Evolutionary conservation across 2,888 invertebrate genomes (phyloP).

Genomic region (Strigamia transsilvanica): DNA sequence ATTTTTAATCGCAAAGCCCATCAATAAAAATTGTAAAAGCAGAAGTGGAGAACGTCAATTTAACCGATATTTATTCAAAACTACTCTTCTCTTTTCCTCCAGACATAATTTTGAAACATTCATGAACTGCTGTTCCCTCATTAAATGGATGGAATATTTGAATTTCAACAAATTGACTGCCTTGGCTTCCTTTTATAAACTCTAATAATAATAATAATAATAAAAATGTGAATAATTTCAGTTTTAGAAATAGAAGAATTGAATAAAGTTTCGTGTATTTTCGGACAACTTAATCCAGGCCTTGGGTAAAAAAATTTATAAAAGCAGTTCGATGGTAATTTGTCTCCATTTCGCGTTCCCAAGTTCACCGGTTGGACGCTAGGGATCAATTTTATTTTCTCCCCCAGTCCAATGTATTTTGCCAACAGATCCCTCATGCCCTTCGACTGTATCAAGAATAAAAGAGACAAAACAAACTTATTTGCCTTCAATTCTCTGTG

Average conservation of each 20-base stretch:
- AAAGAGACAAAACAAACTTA: slow-evolving; percentile 28
- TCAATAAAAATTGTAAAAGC: slow-evolving; percentile 36
- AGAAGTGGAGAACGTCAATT: neutral
- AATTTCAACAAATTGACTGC: slow-evolving; percentile 46
- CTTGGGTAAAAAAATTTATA: neutral
- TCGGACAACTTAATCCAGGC: neutral
- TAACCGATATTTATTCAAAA: slow-evolving; percentile 48
- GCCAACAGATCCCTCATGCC: slow-evolving; percentile 32
- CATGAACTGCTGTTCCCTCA: slow-evolving; percentile 47
- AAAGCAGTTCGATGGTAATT: slow-evolving; percentile 1
- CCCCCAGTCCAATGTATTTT: slow-evolving; percentile 5
- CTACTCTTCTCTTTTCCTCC: slow-evolving; percentile 40
- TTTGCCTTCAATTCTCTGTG: slow-evolving; percentile 40
- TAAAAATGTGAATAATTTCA: neutral
- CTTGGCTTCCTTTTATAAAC: too few relatives aligned
- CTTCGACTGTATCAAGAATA: neutral
- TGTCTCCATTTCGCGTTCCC: slow-evolving; percentile 33
- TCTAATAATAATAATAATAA: neutral
- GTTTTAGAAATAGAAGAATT: neutral
- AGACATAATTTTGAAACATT: slow-evolving; percentile 48
- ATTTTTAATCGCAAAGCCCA: slow-evolving; percentile 10
- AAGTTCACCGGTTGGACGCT: slow-evolving; percentile 33
- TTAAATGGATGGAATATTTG: slow-evolving; percentile 31
- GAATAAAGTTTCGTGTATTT: neutral
- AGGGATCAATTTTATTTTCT: slow-evolving; percentile 34